Percentiles rank a stretch among this genome's conserved stretches.
These are phyloP conservation scores for Apocrypta bakeri DNA, from an alignment of 1,140 invertebrate species.

Conservation along the genomic window DNA sequence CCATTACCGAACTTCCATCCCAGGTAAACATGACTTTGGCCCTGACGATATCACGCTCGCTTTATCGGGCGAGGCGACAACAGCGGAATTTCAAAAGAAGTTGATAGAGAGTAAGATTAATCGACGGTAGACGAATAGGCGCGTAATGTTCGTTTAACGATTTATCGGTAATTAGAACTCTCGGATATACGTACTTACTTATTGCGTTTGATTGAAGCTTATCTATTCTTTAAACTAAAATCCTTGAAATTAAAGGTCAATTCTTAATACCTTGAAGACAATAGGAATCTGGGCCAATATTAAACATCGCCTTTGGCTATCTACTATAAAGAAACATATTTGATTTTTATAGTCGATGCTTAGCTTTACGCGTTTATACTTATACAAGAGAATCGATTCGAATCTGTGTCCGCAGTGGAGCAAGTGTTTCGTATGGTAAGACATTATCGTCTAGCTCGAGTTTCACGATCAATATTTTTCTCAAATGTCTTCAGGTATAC, in stretches of 20 bases:
- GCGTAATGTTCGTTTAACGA: not conserved
- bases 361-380: not conserved
- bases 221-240: not conserved
- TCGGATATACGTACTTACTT: not conserved
- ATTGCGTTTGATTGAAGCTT: no score
- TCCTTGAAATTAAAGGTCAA: not conserved
- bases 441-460: not conserved
- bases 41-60: not conserved
- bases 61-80: no score
- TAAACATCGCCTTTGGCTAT: not conserved
- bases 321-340: not conserved
- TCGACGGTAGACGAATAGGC: not conserved
- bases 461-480: not conserved
- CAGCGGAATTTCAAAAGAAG: not conserved
- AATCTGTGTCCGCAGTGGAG: not conserved
- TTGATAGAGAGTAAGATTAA: not conserved
- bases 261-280: not conserved
- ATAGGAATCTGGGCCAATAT: not conserved
- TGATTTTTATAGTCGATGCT: not conserved
- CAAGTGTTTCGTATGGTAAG: not conserved
- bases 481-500: no score
- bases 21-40: constrained; percentile 3
- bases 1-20: not conserved
- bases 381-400: not conserved
- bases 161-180: not conserved